phyloP scores from a whole-genome alignment of 2,797 vertebrate species.

The Darevskia mixta region DNA sequence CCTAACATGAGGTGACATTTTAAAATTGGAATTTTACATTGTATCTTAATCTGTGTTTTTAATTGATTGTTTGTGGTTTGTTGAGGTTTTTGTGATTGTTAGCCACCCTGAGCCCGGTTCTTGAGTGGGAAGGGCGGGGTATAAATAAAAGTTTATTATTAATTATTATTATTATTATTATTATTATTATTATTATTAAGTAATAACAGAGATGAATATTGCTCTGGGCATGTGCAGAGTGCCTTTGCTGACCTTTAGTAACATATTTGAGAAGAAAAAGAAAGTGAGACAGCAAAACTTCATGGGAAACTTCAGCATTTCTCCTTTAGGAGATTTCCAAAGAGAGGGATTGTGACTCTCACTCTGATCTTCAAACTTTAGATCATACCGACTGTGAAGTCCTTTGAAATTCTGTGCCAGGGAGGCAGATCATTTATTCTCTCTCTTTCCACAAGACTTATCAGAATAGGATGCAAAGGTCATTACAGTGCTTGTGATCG shows the following conservation, averaged over 20 bases:
- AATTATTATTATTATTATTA: too few species aligned
- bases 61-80: too few species aligned
- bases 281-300: neutral
- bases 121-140: too few species aligned
- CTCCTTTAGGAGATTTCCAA: neutral
- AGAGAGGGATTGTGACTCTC: neutral
- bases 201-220: neutral
- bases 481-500: neutral
- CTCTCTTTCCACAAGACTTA: neutral
- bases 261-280: neutral
- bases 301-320: neutral
- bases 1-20: too few species aligned
- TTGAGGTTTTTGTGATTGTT: too few species aligned
- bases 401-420: neutral
- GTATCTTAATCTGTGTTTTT: too few species aligned
- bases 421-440: neutral
- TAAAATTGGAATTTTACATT: too few species aligned
- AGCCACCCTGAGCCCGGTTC: too few species aligned
- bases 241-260: neutral
- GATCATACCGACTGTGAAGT: too few species aligned
- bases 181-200: too few species aligned
- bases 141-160: too few species aligned
- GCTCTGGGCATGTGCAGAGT: neutral
- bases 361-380: neutral
- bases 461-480: neutral